Conservation (phyloP, 2,113 vertebrate species). For the Sinosuthora webbiana region DNA sequence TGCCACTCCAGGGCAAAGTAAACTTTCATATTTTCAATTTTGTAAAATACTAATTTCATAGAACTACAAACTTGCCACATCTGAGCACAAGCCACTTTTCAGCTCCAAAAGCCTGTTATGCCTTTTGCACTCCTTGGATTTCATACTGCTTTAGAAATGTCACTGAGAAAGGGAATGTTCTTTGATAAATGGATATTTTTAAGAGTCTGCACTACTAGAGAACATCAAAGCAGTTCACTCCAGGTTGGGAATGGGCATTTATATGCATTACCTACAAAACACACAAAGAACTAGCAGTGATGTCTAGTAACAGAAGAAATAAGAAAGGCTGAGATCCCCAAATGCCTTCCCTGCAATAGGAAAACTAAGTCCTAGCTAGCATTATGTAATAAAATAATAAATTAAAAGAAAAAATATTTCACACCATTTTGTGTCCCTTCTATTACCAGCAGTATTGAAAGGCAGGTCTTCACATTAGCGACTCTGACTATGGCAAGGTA, state of each 20-base stretch:
- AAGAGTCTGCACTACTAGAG: not conserved
- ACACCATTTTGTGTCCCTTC: not conserved
- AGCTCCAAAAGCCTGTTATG: not conserved
- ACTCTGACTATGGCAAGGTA: not conserved
- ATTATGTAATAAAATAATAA: not conserved
- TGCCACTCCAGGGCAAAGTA: not conserved
- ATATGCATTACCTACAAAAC: not conserved
- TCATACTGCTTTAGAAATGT: not conserved
- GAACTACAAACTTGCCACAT: not conserved
- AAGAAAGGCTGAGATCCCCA: not conserved
- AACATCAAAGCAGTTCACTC: not conserved
- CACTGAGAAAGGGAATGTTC: not conserved
- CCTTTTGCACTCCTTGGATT: not conserved
- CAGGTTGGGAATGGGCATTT: not conserved
- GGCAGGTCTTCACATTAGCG: accelerated
- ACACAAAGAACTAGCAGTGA: not conserved
- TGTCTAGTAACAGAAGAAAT: not conserved
- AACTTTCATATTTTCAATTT: not conserved
- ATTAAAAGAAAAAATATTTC: not conserved
- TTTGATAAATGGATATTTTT: not conserved
- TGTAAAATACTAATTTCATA: slow-evolving; percentile 26
- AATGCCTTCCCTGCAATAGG: not conserved
- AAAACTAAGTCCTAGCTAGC: not conserved
- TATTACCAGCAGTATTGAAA: not conserved
- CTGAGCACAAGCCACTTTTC: not conserved